Percentiles rank a stretch among this genome's conserved stretches.
Evolutionary conservation across 2,888 invertebrate genomes (phyloP).

Genomic region (Amorpha juglandis): DNA sequence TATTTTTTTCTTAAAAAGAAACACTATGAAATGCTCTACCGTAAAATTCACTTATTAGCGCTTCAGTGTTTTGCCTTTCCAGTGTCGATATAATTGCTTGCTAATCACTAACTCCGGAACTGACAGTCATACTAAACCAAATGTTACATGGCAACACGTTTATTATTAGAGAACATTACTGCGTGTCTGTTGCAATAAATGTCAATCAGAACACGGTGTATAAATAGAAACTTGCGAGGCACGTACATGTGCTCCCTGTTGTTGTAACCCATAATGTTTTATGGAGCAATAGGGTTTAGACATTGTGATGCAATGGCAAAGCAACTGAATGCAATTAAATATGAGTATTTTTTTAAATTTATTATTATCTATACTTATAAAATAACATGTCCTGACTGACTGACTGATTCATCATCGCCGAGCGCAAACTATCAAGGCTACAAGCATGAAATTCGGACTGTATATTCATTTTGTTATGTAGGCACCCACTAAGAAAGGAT

Average conservation of each 20-base stretch:
- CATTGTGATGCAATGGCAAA: neutral
- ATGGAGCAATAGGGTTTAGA: slow-evolving; percentile 4
- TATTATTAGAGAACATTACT: slow-evolving; percentile 37
- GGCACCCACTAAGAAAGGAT: too few species aligned
- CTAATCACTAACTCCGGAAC: neutral
- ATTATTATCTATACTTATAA: too few species aligned
- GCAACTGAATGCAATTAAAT: neutral
- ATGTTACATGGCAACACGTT: slow-evolving; percentile 30
- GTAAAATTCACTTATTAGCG: too few species aligned
- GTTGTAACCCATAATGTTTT: slow-evolving; percentile 29
- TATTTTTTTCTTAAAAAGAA: too few species aligned
- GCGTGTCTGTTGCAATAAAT: slow-evolving; percentile 40
- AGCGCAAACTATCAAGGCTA: too few species aligned
- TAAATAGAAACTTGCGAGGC: slow-evolving; percentile 39
- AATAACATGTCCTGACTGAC: too few species aligned
- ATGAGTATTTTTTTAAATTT: neutral
- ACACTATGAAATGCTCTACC: too few species aligned
- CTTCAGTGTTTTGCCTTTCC: too few species aligned
- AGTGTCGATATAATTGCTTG: neutral
- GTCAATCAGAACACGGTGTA: slow-evolving; percentile 41
- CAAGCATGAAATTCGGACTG: too few species aligned
- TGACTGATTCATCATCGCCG: too few species aligned
- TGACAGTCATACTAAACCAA: slow-evolving; percentile 14
- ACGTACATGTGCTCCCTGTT: slow-evolving; percentile 28
- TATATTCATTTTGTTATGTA: too few species aligned